phyloP scores from a whole-genome alignment of 2,797 vertebrate genomes.

The Brotula barbata region DNA sequence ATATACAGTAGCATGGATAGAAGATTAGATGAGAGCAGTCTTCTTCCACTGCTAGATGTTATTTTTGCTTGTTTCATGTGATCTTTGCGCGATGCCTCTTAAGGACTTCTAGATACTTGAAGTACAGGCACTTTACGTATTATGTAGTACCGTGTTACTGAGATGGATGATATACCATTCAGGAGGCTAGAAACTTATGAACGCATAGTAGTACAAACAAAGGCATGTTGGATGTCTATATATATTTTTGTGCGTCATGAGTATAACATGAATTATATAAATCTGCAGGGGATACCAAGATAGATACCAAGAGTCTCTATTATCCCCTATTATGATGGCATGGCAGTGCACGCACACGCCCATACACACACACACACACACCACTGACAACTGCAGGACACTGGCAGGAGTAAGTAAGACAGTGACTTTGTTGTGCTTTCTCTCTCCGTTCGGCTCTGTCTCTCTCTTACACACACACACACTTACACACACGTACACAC shows the following conservation, averaged over 20 bases:
- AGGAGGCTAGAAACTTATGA: slow-evolving; percentile 37
- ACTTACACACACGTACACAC: background rate
- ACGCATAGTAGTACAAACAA: slow-evolving; percentile 17
- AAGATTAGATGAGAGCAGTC: background rate
- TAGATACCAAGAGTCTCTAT: slow-evolving; percentile 51
- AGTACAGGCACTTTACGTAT: slow-evolving; percentile 30
- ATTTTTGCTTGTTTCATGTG: slow-evolving; percentile 36
- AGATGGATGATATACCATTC: slow-evolving; percentile 34
- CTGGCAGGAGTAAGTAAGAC: slow-evolving; percentile 17
- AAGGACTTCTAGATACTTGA: too few relatives aligned
- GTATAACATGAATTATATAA: too few relatives aligned
- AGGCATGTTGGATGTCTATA: slow-evolving; percentile 6
- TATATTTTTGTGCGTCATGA: slow-evolving; percentile 21
- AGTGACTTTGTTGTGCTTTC: background rate
- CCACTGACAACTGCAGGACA: slow-evolving; percentile 23
- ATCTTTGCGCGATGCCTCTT: slow-evolving; percentile 34
- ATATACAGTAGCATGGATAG: slow-evolving; percentile 7
- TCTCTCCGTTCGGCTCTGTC: background rate
- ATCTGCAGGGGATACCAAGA: slow-evolving; percentile 58
- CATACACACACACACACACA: slow-evolving; percentile 3
- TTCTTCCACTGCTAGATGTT: slow-evolving; percentile 9
- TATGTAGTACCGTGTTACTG: slow-evolving; percentile 27
- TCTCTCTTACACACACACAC: slow-evolving; percentile 14
- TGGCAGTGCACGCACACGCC: slow-evolving; percentile 8
- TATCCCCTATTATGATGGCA: slow-evolving; percentile 61